A percentile compares a stretch with the other conserved stretches of the same genome.
These are phyloP conservation scores for Hydropsyche betteni DNA, from an alignment of 2,888 invertebrate genomes.

Conservation along the genomic window DNA sequence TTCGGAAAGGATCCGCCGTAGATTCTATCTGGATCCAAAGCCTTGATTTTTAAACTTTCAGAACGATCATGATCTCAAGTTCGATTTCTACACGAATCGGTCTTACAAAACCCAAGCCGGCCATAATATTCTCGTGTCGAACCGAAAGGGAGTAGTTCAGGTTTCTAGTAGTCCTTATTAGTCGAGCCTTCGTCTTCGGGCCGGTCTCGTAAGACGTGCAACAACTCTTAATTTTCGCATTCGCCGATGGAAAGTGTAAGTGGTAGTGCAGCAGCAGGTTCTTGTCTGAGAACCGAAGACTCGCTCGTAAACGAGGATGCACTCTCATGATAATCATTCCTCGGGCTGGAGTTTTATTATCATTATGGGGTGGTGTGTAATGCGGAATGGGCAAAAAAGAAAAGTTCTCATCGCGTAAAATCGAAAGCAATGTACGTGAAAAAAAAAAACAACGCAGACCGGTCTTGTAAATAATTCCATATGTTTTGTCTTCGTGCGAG, in stretches of 20 bases:
- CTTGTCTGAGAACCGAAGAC: neutral
- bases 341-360: slow-evolving; percentile 10
- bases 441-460: no score
- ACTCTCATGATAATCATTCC: slow-evolving; percentile 23
- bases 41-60: no score
- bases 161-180: slow-evolving; percentile 24
- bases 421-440: neutral
- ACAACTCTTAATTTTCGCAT: slow-evolving; percentile 36
- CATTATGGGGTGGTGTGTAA: neutral
- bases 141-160: slow-evolving; percentile 16
- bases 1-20: no score
- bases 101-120: neutral
- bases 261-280: slow-evolving; percentile 37
- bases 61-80: neutral
- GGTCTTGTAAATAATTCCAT: no score
- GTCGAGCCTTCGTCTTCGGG: neutral
- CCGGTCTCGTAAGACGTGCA: slow-evolving; percentile 28
- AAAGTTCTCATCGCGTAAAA: neutral
- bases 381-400: no score
- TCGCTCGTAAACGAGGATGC: slow-evolving; percentile 1
- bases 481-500: no score
- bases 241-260: slow-evolving; percentile 46
- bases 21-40: no score
- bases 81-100: neutral
- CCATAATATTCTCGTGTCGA: neutral